Conservation (phyloP, 1,140 invertebrate genomes). For the Zaprionus tsacasi region DNA sequence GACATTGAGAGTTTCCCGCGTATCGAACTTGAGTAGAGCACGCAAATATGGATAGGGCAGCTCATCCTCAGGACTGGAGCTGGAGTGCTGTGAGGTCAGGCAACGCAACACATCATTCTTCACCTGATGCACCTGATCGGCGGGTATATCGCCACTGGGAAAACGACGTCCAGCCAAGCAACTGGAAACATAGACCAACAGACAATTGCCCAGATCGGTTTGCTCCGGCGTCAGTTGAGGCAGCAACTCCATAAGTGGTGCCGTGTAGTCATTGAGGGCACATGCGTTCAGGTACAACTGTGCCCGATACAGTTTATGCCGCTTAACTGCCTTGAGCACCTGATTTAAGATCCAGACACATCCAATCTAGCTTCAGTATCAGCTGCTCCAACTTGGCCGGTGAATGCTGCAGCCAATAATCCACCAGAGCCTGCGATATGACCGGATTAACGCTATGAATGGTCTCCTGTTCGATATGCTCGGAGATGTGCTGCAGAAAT, state of each 20-base stretch:
- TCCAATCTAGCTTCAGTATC: constrained; percentile 92
- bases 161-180: constrained; percentile 96
- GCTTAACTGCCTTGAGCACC: constrained; percentile 91
- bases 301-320: constrained; percentile 92
- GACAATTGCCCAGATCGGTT: constrained; percentile 92
- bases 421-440: constrained; percentile 89
- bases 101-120: constrained; percentile 90
- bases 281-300: constrained; percentile 95
- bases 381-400: constrained; percentile 90
- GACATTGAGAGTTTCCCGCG: constrained; percentile 95
- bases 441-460: constrained; percentile 86
- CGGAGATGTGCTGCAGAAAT: constrained; percentile 84
- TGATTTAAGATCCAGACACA: constrained; percentile 96
- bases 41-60: constrained; percentile 91
- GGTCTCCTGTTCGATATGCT: constrained; percentile 84
- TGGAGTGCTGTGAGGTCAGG: constrained; percentile 88
- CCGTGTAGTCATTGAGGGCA: constrained; percentile 93
- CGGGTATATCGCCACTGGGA: constrained; percentile 93
- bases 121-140: constrained; percentile 88
- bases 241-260: constrained; percentile 92
- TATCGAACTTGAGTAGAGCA: constrained; percentile 93
- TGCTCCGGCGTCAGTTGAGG: constrained; percentile 84
- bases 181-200: constrained; percentile 96
- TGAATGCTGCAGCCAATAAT: constrained; percentile 86
- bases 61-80: constrained; percentile 88